Evolutionary conservation across 2,113 vertebrate genomes (phyloP), one percentile per base, ranked within the genome.

Genomic region (Isichthys henryi): DNA sequence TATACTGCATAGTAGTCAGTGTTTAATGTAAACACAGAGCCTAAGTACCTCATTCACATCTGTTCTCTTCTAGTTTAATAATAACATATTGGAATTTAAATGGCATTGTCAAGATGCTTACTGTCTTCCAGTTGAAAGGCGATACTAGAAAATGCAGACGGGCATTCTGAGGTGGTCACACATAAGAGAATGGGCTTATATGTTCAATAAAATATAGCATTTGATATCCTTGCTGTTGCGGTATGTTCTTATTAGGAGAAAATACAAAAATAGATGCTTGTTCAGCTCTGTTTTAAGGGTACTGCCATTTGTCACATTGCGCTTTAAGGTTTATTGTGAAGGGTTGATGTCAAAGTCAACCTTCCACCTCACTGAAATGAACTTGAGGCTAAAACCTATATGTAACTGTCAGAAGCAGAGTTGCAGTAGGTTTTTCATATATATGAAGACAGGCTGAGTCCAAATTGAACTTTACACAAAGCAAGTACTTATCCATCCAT

Each of bases 291-390:
- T 43, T 80, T 43, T 43, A 43, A 43, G 13, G 17, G 74, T 45
- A 39, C 88, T 80, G 88, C 83, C 90, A 91, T 93, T 93, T 94
- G 90, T 90, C 92, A 90, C 21, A 48, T 48, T 84, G 17, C 21
- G 23, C 45, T 84, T 39, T 84, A 80, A 48, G 21, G 45, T 48
- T 48, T 84, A 48, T 48, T 48, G 43, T 48, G 45, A 82, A 43
- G 39, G 15, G 35, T 82, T 43, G 77, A 82, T 43, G 39, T 62
- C 53, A 56, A 56, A 70, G 62, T 31, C 62, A 70, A 70, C 62
- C 62, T 70, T 74, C 74, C 35, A 43, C 19, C 35, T 80, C 74
- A 80, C 15, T 80, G 35, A 80, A 80, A 80, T 43, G 31, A 43
- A 19, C 35, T 43, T 80, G 5, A 80, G 74, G 13, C 74, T 80